Base-by-base conservation (phyloP, 1,140 invertebrate species). In the Limonius californicus region DNA sequence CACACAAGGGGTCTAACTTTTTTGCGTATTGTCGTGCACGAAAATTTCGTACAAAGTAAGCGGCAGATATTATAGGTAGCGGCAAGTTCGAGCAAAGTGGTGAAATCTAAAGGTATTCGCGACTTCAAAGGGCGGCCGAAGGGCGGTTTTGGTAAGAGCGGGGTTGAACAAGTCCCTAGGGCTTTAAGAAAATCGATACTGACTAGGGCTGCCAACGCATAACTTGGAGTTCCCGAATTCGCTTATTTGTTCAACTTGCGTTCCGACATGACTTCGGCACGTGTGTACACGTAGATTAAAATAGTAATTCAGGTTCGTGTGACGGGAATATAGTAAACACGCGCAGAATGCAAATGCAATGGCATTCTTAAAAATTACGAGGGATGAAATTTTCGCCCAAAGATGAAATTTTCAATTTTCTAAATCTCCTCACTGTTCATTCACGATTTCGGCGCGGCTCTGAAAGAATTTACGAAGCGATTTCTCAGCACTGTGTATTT, bases 121-220 rank as follows among this genome's bases (percentile, higher is more conserved):
- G 16, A 50, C 45, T 50, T 50, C 45, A 50, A 50, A 50, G 45
- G 45, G 45, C 45, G 45, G 20, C 45, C 45, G 45, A 50, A 50
- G 45, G 45, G 45, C 45, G 45, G 45, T 50, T 50, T 50, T 50
- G 45, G 45, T 21, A 50, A 50, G 45, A 50, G 45, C 45, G 45
- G 45, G 45, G 45, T 50, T 18, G 45, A 50, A 50, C 45, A 50
- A 50, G 45, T 50, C 45, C 45, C 45, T 50, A 50, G 45, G 45
- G 45, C 45, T 50, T 50, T 50, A 50, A 50, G 45, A 50, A 50
- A 50, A 50, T 50, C 45, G 45, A 50, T 50, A 50, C 45, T 16
- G 45, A 19, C 45, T 50, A 50, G 45, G 45, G 45, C 45, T 50
- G 45, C 45, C 45, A 50, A 50, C 45, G 45, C 45, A 50, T 50